phyloP scores from a whole-genome alignment of 1,140 invertebrate genomes.

The Lamellibrachia luymesi region DNA sequence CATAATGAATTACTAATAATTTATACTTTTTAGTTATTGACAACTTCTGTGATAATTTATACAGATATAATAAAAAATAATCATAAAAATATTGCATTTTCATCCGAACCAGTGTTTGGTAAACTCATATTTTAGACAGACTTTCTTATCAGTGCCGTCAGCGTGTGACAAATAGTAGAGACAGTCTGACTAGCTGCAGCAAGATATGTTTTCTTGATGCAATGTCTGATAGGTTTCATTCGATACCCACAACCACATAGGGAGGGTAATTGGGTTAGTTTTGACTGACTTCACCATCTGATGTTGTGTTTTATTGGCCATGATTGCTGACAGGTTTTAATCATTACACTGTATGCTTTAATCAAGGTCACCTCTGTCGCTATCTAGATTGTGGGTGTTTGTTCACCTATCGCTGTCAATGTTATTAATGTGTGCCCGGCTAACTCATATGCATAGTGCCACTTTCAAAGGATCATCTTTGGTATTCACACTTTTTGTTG shows the following conservation, averaged over 20 bases:
- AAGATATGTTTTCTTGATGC: neutral
- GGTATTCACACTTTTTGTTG: neutral
- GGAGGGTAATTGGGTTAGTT: neutral
- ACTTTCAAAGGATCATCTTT: neutral
- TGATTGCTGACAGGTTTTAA: neutral
- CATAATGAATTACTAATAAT: neutral
- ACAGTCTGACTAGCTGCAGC: neutral
- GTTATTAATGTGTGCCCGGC: neutral
- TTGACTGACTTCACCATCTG: neutral
- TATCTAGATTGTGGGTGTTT: neutral
- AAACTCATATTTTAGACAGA: neutral
- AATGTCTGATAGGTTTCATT: neutral
- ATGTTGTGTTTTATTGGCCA: conserved; percentile 1
- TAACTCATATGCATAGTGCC: neutral
- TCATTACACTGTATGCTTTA: neutral
- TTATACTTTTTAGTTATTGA: neutral
- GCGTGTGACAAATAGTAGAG: neutral
- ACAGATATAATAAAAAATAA: neutral
- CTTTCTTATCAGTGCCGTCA: neutral
- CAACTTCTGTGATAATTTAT: neutral
- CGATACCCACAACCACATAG: neutral
- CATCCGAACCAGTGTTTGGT: neutral
- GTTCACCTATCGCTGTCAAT: neutral
- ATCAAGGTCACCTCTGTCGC: neutral
- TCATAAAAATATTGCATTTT: neutral